These are phyloP conservation scores for Euzophera pinguis DNA, from an alignment of 2,888 invertebrate species.

Conservation along the genomic window DNA sequence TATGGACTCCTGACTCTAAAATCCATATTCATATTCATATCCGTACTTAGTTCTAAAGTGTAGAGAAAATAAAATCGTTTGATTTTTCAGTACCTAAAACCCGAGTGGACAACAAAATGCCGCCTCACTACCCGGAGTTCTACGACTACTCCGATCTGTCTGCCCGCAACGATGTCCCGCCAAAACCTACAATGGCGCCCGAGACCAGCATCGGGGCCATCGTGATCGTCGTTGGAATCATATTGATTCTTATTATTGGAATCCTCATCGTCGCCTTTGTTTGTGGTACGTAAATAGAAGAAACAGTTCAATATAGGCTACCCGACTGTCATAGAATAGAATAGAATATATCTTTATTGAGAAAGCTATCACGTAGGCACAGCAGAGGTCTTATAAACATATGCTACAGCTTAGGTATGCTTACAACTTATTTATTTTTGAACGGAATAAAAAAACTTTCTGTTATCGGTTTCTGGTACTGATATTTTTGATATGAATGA, in stretches of 20 bases:
- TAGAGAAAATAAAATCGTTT: not conserved
- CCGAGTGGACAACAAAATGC: constrained; percentile 52
- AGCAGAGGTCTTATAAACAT: too few species aligned
- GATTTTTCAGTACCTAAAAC: constrained; percentile 48
- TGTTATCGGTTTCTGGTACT: too few species aligned
- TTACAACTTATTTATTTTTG: too few species aligned
- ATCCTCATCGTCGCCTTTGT: constrained; percentile 33
- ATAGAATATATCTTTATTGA: too few species aligned
- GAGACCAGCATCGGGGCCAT: constrained; percentile 36
- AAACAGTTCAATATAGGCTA: too few species aligned
- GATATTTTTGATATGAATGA: too few species aligned
- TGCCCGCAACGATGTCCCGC: constrained; percentile 26
- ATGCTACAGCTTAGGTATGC: too few species aligned
- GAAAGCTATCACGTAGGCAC: too few species aligned
- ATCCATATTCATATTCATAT: too few species aligned
- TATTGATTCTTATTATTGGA: constrained; percentile 34
- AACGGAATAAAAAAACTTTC: too few species aligned
- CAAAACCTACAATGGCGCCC: constrained; percentile 42
- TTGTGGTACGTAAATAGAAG: constrained; percentile 24
- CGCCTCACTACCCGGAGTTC: constrained; percentile 57
- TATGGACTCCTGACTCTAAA: too few species aligned
- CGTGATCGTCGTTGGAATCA: constrained; percentile 36
- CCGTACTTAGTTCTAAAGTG: not conserved
- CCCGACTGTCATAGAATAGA: too few species aligned
- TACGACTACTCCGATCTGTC: constrained; percentile 60